phyloP scores from a whole-genome alignment of 2,113 vertebrate genomes.

The Pangasianodon hypophthalmus region DNA sequence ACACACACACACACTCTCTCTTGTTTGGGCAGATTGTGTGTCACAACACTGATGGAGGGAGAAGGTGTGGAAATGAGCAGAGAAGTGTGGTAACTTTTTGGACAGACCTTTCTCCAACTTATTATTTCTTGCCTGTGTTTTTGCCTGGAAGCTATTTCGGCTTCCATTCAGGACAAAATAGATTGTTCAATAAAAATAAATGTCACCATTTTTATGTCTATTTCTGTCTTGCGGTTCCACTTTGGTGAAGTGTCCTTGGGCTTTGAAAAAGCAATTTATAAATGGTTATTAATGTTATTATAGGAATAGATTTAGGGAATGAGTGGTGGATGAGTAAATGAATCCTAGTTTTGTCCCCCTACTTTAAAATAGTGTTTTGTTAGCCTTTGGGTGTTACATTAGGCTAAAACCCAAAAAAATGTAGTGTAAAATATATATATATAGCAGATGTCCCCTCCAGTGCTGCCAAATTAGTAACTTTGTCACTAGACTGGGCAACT shows the following conservation, averaged over 20 bases:
- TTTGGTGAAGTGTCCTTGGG: background rate
- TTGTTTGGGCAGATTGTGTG: conserved; percentile 13
- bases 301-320: background rate
- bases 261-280: background rate
- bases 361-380: background rate
- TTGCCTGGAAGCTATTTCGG: background rate
- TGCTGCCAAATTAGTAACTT: background rate
- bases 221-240: background rate
- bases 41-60: conserved; percentile 13
- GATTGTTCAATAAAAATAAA: background rate
- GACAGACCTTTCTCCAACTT: too few relatives aligned
- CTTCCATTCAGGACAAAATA: background rate
- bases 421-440: too few relatives aligned
- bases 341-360: too few relatives aligned
- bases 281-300: background rate
- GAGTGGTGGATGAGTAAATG: background rate
- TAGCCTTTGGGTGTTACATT: background rate
- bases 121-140: background rate
- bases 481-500: background rate
- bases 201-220: background rate
- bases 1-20: conserved; percentile 16
- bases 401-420: background rate
- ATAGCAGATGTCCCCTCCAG: background rate
- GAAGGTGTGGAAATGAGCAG: background rate
- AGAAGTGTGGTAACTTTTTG: background rate